Evolutionary conservation across 2,888 invertebrate genomes (phyloP).

Genomic region (Nycteola revayana): DNA sequence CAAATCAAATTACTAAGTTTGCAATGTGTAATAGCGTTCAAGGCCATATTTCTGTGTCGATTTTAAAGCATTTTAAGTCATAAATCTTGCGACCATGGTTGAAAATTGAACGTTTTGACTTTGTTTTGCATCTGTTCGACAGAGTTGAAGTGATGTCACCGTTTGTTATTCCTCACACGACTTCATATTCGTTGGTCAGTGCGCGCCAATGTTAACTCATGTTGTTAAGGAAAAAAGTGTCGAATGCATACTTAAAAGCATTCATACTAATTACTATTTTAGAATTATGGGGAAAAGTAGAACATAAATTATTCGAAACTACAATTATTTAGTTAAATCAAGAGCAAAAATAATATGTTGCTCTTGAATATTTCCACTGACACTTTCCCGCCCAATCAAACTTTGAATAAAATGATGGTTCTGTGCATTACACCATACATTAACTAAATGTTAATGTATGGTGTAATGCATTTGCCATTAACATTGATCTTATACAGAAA

Average conservation of each 20-base stretch:
- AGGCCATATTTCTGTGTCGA: constrained; percentile 38
- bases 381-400: no score
- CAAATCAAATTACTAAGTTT: constrained; percentile 38
- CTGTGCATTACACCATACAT: no score
- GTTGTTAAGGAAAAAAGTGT: constrained; percentile 49
- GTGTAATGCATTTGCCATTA: no score
- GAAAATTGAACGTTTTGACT: constrained; percentile 31
- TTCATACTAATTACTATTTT: constrained; percentile 24
- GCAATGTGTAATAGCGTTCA: constrained; percentile 52
- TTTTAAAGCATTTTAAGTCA: constrained; percentile 41
- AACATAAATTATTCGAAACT: no score
- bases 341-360: no score
- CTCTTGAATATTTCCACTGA: no score
- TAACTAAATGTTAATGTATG: no score
- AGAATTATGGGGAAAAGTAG: no score
- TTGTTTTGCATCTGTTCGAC: constrained; percentile 45
- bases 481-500: constrained; percentile 8
- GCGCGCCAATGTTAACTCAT: constrained; percentile 56
- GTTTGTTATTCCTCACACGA: constrained; percentile 65
- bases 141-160: constrained; percentile 69
- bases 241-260: constrained; percentile 35
- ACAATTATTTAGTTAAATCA: no score
- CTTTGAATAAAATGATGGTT: no score
- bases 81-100: constrained; percentile 36
- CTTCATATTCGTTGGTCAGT: constrained; percentile 52